These are phyloP conservation scores for Cyanistes caeruleus DNA, from an alignment of 2,113 vertebrate genomes.

Conservation along the genomic window DNA sequence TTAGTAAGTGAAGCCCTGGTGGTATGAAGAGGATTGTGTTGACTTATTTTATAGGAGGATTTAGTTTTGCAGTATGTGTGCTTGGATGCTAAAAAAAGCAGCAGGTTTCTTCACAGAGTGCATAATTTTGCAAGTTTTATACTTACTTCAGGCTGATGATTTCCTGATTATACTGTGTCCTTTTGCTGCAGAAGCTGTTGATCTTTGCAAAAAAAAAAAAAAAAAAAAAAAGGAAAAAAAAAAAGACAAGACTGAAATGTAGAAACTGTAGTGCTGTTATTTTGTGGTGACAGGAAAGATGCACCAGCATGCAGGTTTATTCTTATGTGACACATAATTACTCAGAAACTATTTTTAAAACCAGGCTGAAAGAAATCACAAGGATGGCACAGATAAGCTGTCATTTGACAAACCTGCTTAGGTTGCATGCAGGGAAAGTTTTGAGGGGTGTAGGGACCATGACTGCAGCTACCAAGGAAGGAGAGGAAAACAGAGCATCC, in stretches of 20 bases:
- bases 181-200: slow-evolving; percentile 38
- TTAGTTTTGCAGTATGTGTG: background rate
- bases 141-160: slow-evolving; percentile 23
- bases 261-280: background rate
- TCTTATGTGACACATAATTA: slow-evolving; percentile 29
- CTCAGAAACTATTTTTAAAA: slow-evolving; percentile 43
- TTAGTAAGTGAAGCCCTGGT: background rate
- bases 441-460: background rate
- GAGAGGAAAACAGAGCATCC: background rate
- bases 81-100: background rate
- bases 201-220: background rate
- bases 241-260: background rate
- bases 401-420: background rate
- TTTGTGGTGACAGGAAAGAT: slow-evolving; percentile 30
- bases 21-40: background rate
- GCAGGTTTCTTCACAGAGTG: background rate
- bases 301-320: slow-evolving; percentile 23
- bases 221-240: background rate
- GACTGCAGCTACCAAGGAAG: background rate
- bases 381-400: background rate
- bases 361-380: background rate
- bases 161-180: slow-evolving; percentile 27
- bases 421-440: background rate
- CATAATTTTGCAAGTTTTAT: slow-evolving; percentile 26
- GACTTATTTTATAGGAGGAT: background rate